Percentiles rank a stretch among this genome's conserved stretches.
Conservation (phyloP, 2,888 invertebrate genomes). For the Nymphalis c-album region DNA sequence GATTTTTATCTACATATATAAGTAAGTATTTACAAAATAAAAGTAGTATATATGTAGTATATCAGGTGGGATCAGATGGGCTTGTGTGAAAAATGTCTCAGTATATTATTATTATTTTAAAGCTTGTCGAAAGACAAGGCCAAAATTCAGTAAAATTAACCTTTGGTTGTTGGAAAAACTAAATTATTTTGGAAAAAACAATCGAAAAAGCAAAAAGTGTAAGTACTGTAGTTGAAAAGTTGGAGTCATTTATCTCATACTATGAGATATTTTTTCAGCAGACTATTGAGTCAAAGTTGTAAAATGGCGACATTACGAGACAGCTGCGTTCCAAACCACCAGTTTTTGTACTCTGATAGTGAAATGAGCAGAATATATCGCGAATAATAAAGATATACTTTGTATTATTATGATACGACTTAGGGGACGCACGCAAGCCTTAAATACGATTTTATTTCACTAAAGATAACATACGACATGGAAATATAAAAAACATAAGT, state of each 20-base stretch:
- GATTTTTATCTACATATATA: too few species aligned
- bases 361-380: slow-evolving; percentile 15
- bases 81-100: too few species aligned
- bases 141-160: too few species aligned
- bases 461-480: slow-evolving; percentile 8
- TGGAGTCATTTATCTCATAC: neutral
- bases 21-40: too few species aligned
- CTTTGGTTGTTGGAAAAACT: too few species aligned
- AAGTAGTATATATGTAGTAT: too few species aligned
- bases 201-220: too few species aligned
- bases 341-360: slow-evolving; percentile 2
- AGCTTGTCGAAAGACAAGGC: too few species aligned
- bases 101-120: too few species aligned
- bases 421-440: slow-evolving; percentile 15
- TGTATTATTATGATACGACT: slow-evolving; percentile 14
- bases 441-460: slow-evolving; percentile 20
- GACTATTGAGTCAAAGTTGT: slow-evolving; percentile 1
- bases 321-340: slow-evolving; percentile 1
- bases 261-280: neutral
- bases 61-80: too few species aligned
- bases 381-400: slow-evolving; percentile 21
- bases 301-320: neutral
- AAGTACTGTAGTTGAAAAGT: neutral
- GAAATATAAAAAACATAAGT: neutral
- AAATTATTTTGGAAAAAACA: too few species aligned